phyloP scores from a whole-genome alignment of 2,888 invertebrate genomes.

The Aphodius sticticus region DNA sequence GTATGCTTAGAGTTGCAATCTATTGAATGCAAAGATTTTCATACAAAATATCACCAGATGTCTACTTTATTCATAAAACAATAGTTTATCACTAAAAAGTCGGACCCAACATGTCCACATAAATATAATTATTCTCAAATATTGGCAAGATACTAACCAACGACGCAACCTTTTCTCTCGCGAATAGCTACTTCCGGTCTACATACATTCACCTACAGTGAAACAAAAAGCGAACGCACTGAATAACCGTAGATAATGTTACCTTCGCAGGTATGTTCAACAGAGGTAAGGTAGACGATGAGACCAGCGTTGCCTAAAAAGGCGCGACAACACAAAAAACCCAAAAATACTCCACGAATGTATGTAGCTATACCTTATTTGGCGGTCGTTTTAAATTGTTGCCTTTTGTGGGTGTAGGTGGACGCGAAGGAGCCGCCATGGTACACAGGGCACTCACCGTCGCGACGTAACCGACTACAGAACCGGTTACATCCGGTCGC shows the following conservation, averaged over 20 bases:
- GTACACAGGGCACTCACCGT: slow-evolving; percentile 63
- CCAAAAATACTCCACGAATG: neutral
- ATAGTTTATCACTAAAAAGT: no score
- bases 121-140: no score
- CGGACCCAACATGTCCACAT: no score
- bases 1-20: no score
- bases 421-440: slow-evolving; percentile 77
- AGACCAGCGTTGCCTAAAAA: neutral
- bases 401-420: slow-evolving; percentile 63
- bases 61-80: no score
- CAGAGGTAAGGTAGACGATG: neutral
- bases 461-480: slow-evolving; percentile 80
- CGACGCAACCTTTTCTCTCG: neutral
- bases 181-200: neutral
- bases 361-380: neutral
- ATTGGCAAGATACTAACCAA: no score
- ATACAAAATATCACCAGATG: no score
- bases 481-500: slow-evolving; percentile 89
- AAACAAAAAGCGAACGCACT: neutral
- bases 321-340: neutral
- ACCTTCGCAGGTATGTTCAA: neutral
- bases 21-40: no score
- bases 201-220: neutral
- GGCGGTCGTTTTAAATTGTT: neutral
- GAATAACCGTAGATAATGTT: neutral